Base-by-base conservation (phyloP, 2,113 vertebrate species). In the Panthera tigris region DNA sequence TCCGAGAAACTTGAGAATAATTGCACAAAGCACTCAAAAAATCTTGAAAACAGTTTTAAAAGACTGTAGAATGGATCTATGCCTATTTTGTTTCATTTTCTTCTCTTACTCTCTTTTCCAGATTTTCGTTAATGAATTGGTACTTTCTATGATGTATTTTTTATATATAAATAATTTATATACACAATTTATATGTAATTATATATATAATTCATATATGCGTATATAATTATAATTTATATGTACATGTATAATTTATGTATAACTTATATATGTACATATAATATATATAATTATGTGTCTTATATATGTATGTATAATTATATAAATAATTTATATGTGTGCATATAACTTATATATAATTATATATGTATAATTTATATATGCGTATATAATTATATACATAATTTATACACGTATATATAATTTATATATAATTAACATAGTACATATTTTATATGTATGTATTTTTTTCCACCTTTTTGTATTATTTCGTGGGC, bases 1-100 rank as follows among this genome's bases (percentile, higher is more conserved):
- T 89, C 91, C 16, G 13, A 27, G 48, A 84, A 71, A 29, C 33
- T 29, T 78, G 55, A 66, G 66, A 45, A 36, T 39, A 74, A 66
- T 66, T 55, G 57, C 27, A 50, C 7, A 78, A 23, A 84, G 15
- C 65, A 6, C 48, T 79, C 73, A 41, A 84, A 25, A 65, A 94
- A 13, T 14, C 31, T 39, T 36, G 23, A 68, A 50, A 48, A 48
- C 23, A 12, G 9, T 84, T 76, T 31, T 21, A 39, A 39, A 31
- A 55, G 45, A 16, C 71, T 19, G 0, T 8, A 19, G 5, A n/a
- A 15, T 27, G 6, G 0, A 63, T 73, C 45, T 89, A 0, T 33
- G 31, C 55, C 80, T n/a, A 3, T 66, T 80, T 55, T 18, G 4
- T 87, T 61, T 74, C 33, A 39, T 39, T 55, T 66, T 52, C 33